Evolutionary conservation across 2,888 invertebrate genomes (phyloP).

Genomic region (Drosophila setosimentum): DNA sequence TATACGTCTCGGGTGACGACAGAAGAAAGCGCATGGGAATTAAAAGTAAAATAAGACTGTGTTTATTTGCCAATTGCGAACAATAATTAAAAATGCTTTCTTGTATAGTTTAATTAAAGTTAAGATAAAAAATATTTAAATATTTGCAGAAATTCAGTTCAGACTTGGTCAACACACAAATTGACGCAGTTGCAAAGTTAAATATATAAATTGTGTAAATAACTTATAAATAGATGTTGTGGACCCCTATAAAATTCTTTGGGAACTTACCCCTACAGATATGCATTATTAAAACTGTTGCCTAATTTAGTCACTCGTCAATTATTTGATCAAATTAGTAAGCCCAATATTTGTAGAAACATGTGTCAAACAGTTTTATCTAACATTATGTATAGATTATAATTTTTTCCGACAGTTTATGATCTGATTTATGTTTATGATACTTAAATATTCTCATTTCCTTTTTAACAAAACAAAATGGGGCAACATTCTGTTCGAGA

Average conservation of each 20-base stretch:
- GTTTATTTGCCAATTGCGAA: conserved; percentile 38
- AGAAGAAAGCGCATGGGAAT: conserved; percentile 30
- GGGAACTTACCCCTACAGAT: neutral
- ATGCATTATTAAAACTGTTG: neutral
- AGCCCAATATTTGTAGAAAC: conserved; percentile 8
- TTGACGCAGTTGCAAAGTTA: conserved; percentile 52
- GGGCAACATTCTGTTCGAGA: neutral
- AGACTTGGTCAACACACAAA: conserved; percentile 49
- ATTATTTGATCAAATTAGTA: neutral
- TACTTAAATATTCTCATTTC: conserved; percentile 3
- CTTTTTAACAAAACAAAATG: conserved; percentile 1
- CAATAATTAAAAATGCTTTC: conserved; percentile 73
- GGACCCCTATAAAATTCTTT: too few relatives aligned
- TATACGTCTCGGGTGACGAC: conserved; percentile 54
- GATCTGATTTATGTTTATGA: conserved; percentile 21
- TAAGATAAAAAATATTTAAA: conserved; percentile 38
- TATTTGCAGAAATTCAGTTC: conserved; percentile 14
- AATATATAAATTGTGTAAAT: conserved; percentile 23
- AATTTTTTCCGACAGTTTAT: conserved; percentile 15
- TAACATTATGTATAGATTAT: conserved; percentile 6
- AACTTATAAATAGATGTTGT: neutral
- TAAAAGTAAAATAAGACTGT: conserved; percentile 31
- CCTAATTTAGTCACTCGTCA: too few relatives aligned
- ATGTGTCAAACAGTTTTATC: conserved; percentile 13
- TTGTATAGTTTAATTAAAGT: conserved; percentile 68